Evolutionary conservation across 64 coral and sea anemone genomes (phyloP).

Genomic region (Stichodactyla helianthus): DNA sequence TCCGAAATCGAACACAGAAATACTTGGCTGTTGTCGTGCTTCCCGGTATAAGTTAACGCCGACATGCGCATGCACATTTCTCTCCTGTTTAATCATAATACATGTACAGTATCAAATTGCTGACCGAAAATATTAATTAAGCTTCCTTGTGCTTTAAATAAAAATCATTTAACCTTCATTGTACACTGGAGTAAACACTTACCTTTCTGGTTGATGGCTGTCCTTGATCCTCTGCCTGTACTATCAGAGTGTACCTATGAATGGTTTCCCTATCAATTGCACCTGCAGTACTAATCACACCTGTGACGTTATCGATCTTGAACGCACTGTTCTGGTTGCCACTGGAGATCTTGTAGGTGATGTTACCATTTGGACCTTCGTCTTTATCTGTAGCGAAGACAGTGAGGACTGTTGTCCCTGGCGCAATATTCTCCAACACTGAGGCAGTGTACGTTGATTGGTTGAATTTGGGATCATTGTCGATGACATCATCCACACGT

Average conservation of each 20-base stretch:
- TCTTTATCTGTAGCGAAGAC: constrained; percentile 75
- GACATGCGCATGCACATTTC: too few species aligned
- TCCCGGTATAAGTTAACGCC: too few species aligned
- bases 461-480: constrained; percentile 93
- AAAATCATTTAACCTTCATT: too few species aligned
- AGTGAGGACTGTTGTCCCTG: constrained; percentile 48
- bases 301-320: constrained; percentile 55
- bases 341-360: constrained; percentile 63
- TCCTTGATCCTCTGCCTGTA: constrained; percentile 74
- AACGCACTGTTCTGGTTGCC: constrained; percentile 65
- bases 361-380: constrained; percentile 53
- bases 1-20: too few species aligned
- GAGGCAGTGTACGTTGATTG: constrained; percentile 48
- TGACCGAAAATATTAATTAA: too few species aligned
- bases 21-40: too few species aligned
- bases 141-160: too few species aligned
- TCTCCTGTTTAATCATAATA: too few species aligned
- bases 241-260: constrained; percentile 41
- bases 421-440: constrained; percentile 63
- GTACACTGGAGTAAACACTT: background rate
- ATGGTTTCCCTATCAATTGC: constrained; percentile 71
- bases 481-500: constrained; percentile 77
- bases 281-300: constrained; percentile 40
- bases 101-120: too few species aligned
- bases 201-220: constrained; percentile 80